Base-by-base conservation (phyloP, 2,797 vertebrate genomes). In the Melanotaenia maccullochi region DNA sequence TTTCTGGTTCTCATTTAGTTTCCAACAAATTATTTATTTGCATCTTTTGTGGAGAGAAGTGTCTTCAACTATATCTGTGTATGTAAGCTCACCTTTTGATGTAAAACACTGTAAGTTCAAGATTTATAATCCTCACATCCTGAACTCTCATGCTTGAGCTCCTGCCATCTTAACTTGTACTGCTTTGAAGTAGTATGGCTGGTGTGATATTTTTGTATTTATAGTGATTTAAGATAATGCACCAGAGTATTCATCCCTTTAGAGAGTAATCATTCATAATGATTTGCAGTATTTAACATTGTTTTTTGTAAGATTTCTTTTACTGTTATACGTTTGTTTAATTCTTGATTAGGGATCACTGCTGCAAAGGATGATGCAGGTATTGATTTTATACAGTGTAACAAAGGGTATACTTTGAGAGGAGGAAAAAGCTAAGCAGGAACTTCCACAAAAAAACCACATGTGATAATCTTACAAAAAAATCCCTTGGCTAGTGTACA, bases 171-270 rank as follows among this genome's bases (percentile, higher is more conserved):
- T 42, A 56, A 70, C 52, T 74, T 71, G 69, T 67, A 78, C 68
- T 65, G 73, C 76, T 80, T 80, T 68, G 90, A 90, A 92, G 90
- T 93, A 88, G 89, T 94, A 89, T 91, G 90, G 84, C 93, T 93
- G 93, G 93, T 94, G 95, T 95, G 94, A 93, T 93, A 92, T 96
- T 97, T 97, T 97, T 97, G 91, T 96, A 97, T 94, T 92, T 94
- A 94, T 87, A 93, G 89, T 93, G 93, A 94, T 81, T 90, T 89
- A 91, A 92, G 92, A 84, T 88, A 83, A 93, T 85, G 65, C 76
- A 90, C 73, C 72, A 88, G 78, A 85, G 62, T 78, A 49, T 76
- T 18, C 25, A 68, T 77, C 40, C 32, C 69, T 71, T 78, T 60
- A 80, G 71, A 80, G 71, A 90, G 68, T 85, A 78, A 76, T 83